Evolutionary conservation across 1,140 invertebrate species (phyloP), one percentile per base, ranked within the genome.

Genomic region (Papilio dardanus): DNA sequence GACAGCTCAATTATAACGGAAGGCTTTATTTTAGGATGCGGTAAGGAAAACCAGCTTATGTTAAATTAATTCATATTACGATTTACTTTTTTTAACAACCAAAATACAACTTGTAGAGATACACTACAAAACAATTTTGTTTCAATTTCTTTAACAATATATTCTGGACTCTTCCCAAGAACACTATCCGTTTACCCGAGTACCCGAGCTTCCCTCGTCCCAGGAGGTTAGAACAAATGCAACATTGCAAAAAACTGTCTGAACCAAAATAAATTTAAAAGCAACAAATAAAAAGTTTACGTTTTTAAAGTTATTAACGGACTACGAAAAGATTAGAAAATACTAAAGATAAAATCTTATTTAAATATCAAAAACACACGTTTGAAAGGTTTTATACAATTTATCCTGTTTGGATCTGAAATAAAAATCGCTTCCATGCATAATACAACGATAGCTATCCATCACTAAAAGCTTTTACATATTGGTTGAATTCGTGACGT

Each of bases 391-490:
- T 37, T 8, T 3, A 37, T 37, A 12, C 10, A 14, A 14, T 37
- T 37, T 37, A 37, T 37, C 35, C 35, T 37, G 35, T 37, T 37
- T 37, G 35, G 6, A n/a, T 46, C 16, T 46, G 16, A n/a, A 46
- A 46, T n/a, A 54, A 28, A 24, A 54, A 24, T 24, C 0, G 12
- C 21, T 54, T 54, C 10, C 8, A 54, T 54, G 10, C 8, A 54
- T 3, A 24, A 12, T 46, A 54, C 21, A 54, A 10, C 8, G 19
- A 12, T 54, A 54, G 21, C 50, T 54, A 24, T 24, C 0, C 28
- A 31, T 33, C 12, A 35, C 31, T n/a, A 40, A 68, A 24, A 68
- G 33, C 66, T 68, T 68, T 68, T 16, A 12, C 66, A 37, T 68
- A 40, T 35, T 12, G 5, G 66, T 33, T 37, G 37, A 68, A 33